Evolutionary conservation across 2,113 vertebrate species (phyloP).

Genomic region (Corythoichthys haematopterus): DNA sequence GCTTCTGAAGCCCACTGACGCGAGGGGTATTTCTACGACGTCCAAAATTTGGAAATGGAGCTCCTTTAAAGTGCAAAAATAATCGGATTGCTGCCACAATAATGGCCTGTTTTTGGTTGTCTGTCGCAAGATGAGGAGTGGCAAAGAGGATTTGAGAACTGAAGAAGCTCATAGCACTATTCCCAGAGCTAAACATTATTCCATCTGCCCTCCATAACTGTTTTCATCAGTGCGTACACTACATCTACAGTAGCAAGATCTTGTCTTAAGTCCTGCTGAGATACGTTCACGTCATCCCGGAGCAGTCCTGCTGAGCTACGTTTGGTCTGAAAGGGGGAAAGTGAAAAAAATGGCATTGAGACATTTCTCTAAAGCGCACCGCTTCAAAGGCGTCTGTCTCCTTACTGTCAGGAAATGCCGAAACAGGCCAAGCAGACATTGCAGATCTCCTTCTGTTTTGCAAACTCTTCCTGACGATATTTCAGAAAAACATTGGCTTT

Average conservation of each 20-base stretch:
- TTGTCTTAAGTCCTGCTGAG: conserved; percentile 32
- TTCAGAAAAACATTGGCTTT: conserved; percentile 28
- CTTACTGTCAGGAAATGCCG: conserved; percentile 35
- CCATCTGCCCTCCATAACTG: conserved; percentile 19
- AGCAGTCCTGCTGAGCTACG: conserved; percentile 22
- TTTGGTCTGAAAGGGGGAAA: conserved; percentile 22
- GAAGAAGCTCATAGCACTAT: conserved; percentile 26
- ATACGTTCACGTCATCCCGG: conserved; percentile 32
- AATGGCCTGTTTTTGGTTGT: conserved; percentile 20
- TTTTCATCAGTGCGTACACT: conserved; percentile 31
- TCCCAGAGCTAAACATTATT: conserved; percentile 41
- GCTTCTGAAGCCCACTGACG: conserved; percentile 30
- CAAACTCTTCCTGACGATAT: conserved; percentile 46
- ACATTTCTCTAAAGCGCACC: conserved; percentile 27
- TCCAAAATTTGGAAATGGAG: conserved; percentile 14
- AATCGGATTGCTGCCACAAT: conserved; percentile 11
- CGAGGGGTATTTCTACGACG: conserved; percentile 28
- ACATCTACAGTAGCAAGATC: conserved; percentile 24
- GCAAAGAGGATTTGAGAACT: conserved; percentile 32
- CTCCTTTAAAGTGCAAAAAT: conserved; percentile 21
- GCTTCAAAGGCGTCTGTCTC: conserved; percentile 36
- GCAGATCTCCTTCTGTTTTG: conserved; percentile 47
- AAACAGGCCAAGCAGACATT: conserved; percentile 31
- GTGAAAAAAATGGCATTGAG: conserved; percentile 11
- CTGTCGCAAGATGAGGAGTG: conserved; percentile 10